These are phyloP conservation scores for Arbacia lixula DNA, from an alignment of 53 echinoderm and acorn worm genomes.

Conservation along the genomic window DNA sequence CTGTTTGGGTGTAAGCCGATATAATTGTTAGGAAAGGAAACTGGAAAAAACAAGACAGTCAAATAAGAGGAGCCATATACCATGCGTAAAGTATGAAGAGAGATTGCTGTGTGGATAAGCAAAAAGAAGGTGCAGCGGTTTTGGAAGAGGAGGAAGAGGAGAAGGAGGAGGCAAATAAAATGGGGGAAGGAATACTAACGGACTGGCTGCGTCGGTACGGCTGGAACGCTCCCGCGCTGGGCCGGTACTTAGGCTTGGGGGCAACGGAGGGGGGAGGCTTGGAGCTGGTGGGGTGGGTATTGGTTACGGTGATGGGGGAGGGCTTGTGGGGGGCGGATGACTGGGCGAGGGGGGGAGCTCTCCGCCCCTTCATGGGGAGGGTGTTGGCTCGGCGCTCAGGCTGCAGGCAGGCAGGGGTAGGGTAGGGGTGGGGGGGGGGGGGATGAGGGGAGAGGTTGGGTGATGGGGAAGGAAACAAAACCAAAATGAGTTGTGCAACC, in stretches of 20 bases:
- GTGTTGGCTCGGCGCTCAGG: slow-evolving; percentile 23
- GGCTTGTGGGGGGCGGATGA: slow-evolving; percentile 27
- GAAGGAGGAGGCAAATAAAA: slow-evolving; percentile 10
- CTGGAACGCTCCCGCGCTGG: slow-evolving; percentile 74
- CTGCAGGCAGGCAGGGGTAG: no score
- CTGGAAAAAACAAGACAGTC: no score
- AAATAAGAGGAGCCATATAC: not conserved
- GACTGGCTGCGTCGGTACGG: slow-evolving; percentile 67
- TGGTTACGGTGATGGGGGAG: slow-evolving; percentile 29
- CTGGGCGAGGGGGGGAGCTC: not conserved
- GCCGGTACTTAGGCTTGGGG: slow-evolving; percentile 78
- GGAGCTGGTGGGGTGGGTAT: slow-evolving; percentile 13
- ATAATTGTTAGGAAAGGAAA: no score
- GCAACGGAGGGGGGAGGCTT: slow-evolving; percentile 70
- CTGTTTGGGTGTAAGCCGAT: no score
- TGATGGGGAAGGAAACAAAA: not conserved
- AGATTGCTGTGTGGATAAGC: not conserved
- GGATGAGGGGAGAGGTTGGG: not conserved
- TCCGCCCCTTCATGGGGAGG: slow-evolving; percentile 25
- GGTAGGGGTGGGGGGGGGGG: slow-evolving; percentile 5
- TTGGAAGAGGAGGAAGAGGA: not conserved
- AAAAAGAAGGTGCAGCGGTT: not conserved
- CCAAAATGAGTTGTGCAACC: not conserved
- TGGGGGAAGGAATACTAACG: slow-evolving; percentile 40
- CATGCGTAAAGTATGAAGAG: no score